These are phyloP conservation scores for Drosophila austrosaltans DNA, from an alignment of 2,888 invertebrate species.

Conservation along the genomic window DNA sequence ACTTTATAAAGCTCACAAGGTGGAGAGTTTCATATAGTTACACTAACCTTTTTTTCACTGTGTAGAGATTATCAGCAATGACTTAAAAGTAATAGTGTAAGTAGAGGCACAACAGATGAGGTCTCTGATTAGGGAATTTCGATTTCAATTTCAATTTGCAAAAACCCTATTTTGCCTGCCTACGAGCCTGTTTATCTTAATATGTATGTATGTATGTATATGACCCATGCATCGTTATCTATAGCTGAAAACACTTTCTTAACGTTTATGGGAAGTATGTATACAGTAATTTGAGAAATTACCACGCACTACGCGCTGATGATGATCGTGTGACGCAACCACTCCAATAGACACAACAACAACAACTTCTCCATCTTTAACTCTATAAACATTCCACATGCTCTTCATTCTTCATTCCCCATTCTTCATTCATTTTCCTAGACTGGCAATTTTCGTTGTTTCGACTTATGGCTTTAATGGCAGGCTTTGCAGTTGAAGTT, in stretches of 20 bases:
- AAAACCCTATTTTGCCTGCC: slow-evolving; percentile 11
- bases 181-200: too few species aligned
- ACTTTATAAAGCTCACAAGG: too few species aligned
- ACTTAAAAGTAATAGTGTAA: slow-evolving; percentile 1
- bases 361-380: slow-evolving; percentile 14
- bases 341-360: neutral
- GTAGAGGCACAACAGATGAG: slow-evolving; percentile 2
- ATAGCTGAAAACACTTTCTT: slow-evolving; percentile 56
- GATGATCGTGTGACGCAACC: slow-evolving; percentile 11
- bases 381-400: slow-evolving; percentile 33
- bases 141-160: slow-evolving; percentile 52
- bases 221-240: slow-evolving; percentile 1
- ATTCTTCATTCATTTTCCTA: slow-evolving; percentile 44
- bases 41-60: slow-evolving; percentile 2
- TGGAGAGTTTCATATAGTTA: too few species aligned
- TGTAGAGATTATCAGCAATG: slow-evolving; percentile 33
- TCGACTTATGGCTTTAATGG: slow-evolving; percentile 67
- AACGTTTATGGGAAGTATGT: slow-evolving; percentile 62
- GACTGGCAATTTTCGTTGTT: slow-evolving; percentile 63
- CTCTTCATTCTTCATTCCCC: slow-evolving; percentile 16
- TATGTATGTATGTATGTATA: too few species aligned
- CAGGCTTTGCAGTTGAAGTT: slow-evolving; percentile 38
- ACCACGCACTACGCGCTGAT: slow-evolving; percentile 53
- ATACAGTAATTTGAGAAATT: slow-evolving; percentile 71
- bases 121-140: slow-evolving; percentile 52